Evolutionary conservation across 2,888 invertebrate genomes (phyloP), one percentile per base, ranked within the genome.

Genomic region (Ashinkailepas kermadecensis): DNA sequence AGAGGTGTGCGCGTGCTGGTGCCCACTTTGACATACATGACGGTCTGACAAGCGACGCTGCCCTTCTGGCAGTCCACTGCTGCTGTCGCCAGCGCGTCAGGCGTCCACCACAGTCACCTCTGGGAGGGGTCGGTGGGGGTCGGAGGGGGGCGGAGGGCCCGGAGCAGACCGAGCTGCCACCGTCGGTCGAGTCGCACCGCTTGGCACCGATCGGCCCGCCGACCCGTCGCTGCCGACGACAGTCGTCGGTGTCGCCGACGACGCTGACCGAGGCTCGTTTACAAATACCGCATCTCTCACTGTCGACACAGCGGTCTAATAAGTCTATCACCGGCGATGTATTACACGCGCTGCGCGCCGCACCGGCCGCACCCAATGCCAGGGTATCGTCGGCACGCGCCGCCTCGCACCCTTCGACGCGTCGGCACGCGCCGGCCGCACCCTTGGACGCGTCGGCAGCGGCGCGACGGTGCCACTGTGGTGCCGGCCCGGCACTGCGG

Each of bases 281-380:
- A 74, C 74, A 74, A 74, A 74, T 74, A 74, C 74, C 74, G 10
- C 74, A 74, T 74, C 74, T 54, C 21, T 74, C 74, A 56, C 74
- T 56, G 74, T 74, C 74, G 56, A 3, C 54, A 56, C 74, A 56
- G 59, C 59, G 12, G 74, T 56, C 74, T 56, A 74, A 74, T 74
- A 74, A 74, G 21, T 74, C 74, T 56, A 74, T 74, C 74, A 21
- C 21, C 56, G 54, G 11, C 74, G 18, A 74, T 74, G 74, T 74
- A 56, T 74, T 74, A 74, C 74, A 74, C 74, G 74, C 56, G 39
- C 39, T 39, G 39, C 39, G 39, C 4, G 39, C 39, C 39, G 39
- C 39, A 39, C 39, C 39, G 39, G 39, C 39, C 39, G 39, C 39
- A 4, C 39, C 39, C 39, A 39, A 13, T 70, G 70, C 70, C 70